Evolutionary conservation across 1,140 invertebrate genomes (phyloP), one percentile per base, ranked within the genome.

Genomic region (Leptinotarsa lineolata): DNA sequence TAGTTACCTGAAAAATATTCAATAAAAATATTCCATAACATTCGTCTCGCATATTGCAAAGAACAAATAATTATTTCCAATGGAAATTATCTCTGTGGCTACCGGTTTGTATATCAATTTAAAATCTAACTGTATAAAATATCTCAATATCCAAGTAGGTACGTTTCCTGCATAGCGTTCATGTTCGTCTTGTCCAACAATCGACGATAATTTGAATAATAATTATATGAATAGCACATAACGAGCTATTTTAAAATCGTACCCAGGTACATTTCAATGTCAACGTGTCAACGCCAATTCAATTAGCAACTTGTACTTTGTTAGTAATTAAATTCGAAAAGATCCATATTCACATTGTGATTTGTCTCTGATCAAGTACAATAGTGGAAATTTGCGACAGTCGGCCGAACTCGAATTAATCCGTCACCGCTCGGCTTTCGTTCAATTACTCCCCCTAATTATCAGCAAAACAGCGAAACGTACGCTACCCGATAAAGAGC

Each of bases 371-470:
- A 20, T 15, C 61, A 18, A 21, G 24, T 21, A 64, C 21, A 64
- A 64, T 64, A 30, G 20, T 20, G 61, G 22, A 64, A 64, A 64
- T 64, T 64, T 18, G 2, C 21, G 20, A 21, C 61, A 21, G n/a
- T 64, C 61, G 61, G 21, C 5, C 24, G 22, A 64, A 30, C 21
- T 64, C 61, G 61, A 64, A 64, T 22, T 20, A 30, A 64, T 64
- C 21, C 61, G 61, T 30, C 21, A 22, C 13, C 20, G 61, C 13
- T 64, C 61, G 61, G n/a, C 61, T 64, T 64, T 20, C n/a, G 61
- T 64, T 64, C 61, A 64, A 64, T 64, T 64, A 64, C 21, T 60
- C 58, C 58, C n/a, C 21, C 58, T 60, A 60, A 60, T 60, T 60
- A 60, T 18, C 58, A 60, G 21, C 58, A 11, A 60, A 60, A 60